Evolutionary conservation across 2,113 vertebrate species (phyloP), one percentile per base, ranked within the genome.

Genomic region (Cyprinodon brontotheroides): DNA sequence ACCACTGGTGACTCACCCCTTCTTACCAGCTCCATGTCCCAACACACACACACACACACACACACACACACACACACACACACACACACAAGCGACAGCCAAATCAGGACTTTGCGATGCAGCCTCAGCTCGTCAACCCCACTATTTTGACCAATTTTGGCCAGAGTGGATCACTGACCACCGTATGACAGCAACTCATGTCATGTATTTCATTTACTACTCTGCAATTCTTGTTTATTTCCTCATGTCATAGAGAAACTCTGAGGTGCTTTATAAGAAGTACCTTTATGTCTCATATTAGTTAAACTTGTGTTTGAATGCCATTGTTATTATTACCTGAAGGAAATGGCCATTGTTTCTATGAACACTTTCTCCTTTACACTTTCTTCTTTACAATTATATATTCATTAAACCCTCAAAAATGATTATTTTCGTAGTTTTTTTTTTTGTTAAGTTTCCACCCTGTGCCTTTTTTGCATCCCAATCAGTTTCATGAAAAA

Each of bases 81-180:
- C 65, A 69, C 37, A 48, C 40, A 43, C 14, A 65, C 8, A 13
- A 78, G 70, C 72, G 68, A 69, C 77, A 72, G 81, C 86, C 89
- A 90, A 89, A 83, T 84, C 74, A 60, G 86, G 85, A 86, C 79
- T 76, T 83, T 69, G 77, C 61, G 75, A 65, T 59, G 48, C 72
- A 61, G 73, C 62, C 50, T 2, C 59, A 67, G 71, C 71, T 75
- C 64, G 17, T 68, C 78, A 61, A 63, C 61, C 47, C 40, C 65
- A 41, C 71, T 39, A 69, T 68, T 71, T 84, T 60, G 1, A 75
- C 68, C 69, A 68, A 61, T 75, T 41, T 64, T 14, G 62, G 61
- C 7, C 59, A 13, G 17, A 53, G 45, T n/a, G 53, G 45, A 70
- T 5, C 36, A 62, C 63, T 48, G 15, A 20, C n/a, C 20, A 61